Evolutionary conservation across 2,797 vertebrate genomes (phyloP), one percentile per base, ranked within the genome.

Genomic region (Zalophus californianus): DNA sequence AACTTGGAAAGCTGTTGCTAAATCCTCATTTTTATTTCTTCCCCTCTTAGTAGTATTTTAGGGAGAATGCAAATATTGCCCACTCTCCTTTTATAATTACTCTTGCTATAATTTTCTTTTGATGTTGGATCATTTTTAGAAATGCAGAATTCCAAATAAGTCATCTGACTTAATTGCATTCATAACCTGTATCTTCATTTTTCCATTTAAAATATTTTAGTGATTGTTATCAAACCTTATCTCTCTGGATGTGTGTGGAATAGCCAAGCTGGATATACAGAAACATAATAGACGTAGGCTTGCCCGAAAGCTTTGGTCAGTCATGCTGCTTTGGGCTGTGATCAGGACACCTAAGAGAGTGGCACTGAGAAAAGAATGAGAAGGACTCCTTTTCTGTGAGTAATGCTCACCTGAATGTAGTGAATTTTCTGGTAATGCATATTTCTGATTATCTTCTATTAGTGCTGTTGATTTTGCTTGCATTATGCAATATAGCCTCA

Each of bases 81-180:
- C 56, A 27, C 13, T 62, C n/a, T 86, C 20, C 11, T 21, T 88
- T 89, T 35, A 79, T 84, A 48, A 72, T 90, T 75, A 50, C 7
- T 72, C 13, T 77, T 50, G 16, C 90, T 79, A 29, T 72, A 35
- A 86, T 93, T 84, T 68, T 75, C n/a, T 93, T 94, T 88, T 92
- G 70, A 38, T 84, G 38, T 20, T 56, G 25, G 48, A 23, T 88
- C 9, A 18, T 32, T 78, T 83, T 80, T 80, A 93, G 83, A 84
- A 82, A 86, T 92, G 16, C 9, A 32, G 60, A 80, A 84, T 90
- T 96, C n/a, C 15, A 62, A 1, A 56, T 41, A 79, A 82, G 32
- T 68, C 41, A 77, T 70, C 35, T 90, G 86, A 86, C 62, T 50
- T 86, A 77, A 58, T 62, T 82, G 41, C 14, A 25, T 84, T 94